Percentiles rank a stretch among this genome's conserved stretches.
Conservation (phyloP, 1,140 invertebrate genomes). For the Palaemon carinicauda region DNA sequence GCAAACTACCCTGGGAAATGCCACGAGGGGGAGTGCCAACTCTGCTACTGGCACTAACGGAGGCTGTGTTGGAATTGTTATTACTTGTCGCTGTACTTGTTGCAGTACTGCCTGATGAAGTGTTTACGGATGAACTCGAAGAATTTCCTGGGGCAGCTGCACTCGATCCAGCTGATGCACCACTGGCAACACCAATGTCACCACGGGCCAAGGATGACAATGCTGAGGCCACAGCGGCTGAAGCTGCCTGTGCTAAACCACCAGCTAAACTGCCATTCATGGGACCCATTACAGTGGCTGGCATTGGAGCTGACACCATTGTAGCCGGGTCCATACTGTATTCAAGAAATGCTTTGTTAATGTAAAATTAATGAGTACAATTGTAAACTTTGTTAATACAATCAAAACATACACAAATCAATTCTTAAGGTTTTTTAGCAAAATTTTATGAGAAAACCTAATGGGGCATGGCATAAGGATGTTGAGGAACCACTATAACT, state of each 20-base stretch:
- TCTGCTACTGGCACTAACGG: constrained; percentile 54
- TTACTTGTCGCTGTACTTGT: neutral
- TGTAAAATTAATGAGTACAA: neutral
- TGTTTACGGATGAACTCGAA: neutral
- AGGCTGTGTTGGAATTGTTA: neutral
- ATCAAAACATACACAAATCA: no score
- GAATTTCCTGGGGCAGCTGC: no score
- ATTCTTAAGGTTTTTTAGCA: no score
- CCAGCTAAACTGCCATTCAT: constrained; percentile 62
- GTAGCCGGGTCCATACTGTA: constrained; percentile 43
- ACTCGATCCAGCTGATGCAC: neutral
- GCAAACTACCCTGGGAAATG: constrained; percentile 51
- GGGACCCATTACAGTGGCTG: constrained; percentile 59
- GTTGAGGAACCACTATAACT: no score
- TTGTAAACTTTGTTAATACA: neutral
- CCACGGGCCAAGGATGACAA: constrained; percentile 64
- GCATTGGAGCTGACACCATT: constrained; percentile 12
- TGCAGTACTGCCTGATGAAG: neutral
- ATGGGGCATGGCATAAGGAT: no score
- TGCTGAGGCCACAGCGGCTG: constrained; percentile 66
- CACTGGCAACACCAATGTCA: neutral
- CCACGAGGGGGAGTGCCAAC: constrained; percentile 37
- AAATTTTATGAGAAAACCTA: no score
- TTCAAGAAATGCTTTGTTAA: neutral
- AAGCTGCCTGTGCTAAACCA: constrained; percentile 64